Evolutionary conservation across 2,113 vertebrate species (phyloP).

Genomic region (Engystomops pustulosus): DNA sequence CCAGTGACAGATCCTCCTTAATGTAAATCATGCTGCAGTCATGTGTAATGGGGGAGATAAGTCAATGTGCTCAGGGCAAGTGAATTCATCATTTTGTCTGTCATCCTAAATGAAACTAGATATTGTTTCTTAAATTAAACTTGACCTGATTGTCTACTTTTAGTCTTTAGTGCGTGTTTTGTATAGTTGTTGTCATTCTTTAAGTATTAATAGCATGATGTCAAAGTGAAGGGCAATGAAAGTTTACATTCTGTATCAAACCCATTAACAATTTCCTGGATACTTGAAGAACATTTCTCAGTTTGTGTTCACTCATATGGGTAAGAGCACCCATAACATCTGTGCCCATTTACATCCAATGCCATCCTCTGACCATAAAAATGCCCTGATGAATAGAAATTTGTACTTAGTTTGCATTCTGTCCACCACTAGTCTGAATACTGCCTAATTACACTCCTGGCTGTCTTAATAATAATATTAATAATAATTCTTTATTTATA

Average conservation of each 20-base stretch:
- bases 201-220: neutral
- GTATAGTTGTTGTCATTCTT: neutral
- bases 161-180: neutral
- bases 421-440: no score
- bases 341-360: no score
- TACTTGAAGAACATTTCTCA: neutral
- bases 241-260: neutral
- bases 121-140: neutral
- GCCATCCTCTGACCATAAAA: no score
- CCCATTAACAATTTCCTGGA: neutral
- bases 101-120: neutral
- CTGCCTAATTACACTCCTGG: no score
- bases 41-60: slow-evolving; percentile 4
- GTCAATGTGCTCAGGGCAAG: neutral
- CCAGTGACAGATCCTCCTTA: neutral
- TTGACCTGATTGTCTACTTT: neutral
- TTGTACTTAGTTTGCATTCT: no score
- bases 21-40: slow-evolving; percentile 24
- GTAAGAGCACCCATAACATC: neutral
- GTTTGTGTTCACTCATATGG: neutral
- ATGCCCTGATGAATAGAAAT: no score
- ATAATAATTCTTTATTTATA: no score
- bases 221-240: neutral
- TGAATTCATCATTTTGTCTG: neutral
- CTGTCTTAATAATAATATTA: no score